These are phyloP conservation scores for Conger conger DNA, from an alignment of 2,113 vertebrate species.

Conservation along the genomic window DNA sequence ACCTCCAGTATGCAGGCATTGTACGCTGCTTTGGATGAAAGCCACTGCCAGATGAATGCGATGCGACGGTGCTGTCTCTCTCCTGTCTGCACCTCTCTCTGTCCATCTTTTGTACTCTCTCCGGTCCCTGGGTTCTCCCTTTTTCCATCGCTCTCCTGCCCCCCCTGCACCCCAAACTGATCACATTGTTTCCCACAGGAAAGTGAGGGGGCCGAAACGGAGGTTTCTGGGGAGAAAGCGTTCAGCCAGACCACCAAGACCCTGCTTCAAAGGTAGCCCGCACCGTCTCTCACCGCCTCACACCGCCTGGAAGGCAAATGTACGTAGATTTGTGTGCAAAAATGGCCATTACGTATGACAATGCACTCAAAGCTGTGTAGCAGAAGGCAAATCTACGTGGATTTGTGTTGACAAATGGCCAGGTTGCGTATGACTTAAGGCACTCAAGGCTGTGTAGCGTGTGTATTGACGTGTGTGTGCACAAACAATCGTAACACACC, in stretches of 20 bases:
- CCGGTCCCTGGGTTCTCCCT: not conserved
- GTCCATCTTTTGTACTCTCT: not conserved
- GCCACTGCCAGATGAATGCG: too few relatives aligned
- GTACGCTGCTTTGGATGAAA: too few relatives aligned
- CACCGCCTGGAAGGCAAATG: too few relatives aligned
- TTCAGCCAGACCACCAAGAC: constrained; percentile 71
- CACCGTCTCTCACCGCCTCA: not conserved
- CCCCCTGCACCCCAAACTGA: not conserved
- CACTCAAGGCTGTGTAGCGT: too few relatives aligned
- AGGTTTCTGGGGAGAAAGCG: constrained; percentile 67
- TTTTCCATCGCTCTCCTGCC: constrained; percentile 10
- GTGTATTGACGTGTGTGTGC: not conserved
- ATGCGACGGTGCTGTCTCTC: not conserved
- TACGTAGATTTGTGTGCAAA: not conserved
- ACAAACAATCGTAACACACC: too few relatives aligned
- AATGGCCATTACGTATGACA: constrained; percentile 14
- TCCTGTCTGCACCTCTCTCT: not conserved
- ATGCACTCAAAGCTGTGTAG: not conserved
- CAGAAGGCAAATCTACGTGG: not conserved
- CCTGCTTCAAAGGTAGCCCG: constrained; percentile 66
- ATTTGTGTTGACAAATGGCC: not conserved
- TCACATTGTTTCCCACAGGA: constrained; percentile 44
- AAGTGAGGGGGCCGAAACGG: constrained; percentile 40
- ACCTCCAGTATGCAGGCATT: too few relatives aligned
- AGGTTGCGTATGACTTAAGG: too few relatives aligned